phyloP scores from a whole-genome alignment of 2,797 vertebrate genomes.

The Rhinoraja longicauda region DNA sequence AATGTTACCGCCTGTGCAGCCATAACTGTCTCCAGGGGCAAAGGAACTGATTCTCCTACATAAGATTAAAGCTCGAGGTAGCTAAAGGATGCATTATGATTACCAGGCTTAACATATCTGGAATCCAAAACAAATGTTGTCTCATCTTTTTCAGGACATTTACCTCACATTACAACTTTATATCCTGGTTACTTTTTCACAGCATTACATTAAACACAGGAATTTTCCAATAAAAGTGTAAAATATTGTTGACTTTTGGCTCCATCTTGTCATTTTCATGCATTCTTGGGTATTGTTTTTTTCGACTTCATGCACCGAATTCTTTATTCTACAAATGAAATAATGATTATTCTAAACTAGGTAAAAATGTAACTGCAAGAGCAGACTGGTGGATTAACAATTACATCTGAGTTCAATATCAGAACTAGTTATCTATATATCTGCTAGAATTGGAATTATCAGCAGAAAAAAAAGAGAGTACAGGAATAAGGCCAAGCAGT shows the following conservation, averaged over 20 bases:
- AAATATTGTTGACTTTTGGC: not conserved
- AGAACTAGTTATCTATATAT: not conserved
- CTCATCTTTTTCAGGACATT: not conserved
- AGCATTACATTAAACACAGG: not conserved
- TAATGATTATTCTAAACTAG: not conserved
- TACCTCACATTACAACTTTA: not conserved
- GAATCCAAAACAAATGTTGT: not conserved
- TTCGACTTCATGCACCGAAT: not conserved
- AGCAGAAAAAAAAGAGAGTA: not conserved
- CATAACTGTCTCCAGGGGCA: not conserved
- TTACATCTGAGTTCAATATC: not conserved
- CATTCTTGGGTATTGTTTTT: conserved; percentile 1
- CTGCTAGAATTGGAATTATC: not conserved
- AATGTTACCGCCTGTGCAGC: not conserved
- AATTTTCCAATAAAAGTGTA: not conserved
- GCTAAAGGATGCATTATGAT: not conserved
- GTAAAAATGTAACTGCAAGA: not conserved
- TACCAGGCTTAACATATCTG: not conserved
- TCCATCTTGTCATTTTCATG: not conserved
- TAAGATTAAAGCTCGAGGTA: not conserved
- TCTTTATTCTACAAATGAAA: not conserved
- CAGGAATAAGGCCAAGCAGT: not conserved
- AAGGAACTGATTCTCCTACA: not conserved
- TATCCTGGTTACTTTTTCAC: not conserved
- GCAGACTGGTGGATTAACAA: not conserved